Evolutionary conservation across 2,888 invertebrate species (phyloP), one percentile per base, ranked within the genome.

Genomic region (Cryptocephalus moraei): DNA sequence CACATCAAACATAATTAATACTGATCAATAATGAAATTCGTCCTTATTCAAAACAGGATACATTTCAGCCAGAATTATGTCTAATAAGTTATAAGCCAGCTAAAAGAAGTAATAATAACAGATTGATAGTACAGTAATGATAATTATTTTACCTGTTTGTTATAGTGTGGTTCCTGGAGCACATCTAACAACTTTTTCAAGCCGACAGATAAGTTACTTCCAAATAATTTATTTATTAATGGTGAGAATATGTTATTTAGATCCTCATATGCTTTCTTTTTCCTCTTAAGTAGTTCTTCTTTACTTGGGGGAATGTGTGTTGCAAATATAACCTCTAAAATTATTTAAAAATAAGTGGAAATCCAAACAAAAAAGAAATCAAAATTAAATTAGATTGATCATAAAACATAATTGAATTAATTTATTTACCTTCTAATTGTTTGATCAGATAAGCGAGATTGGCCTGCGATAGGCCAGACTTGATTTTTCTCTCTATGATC

Each of bases 61-160:
- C 50, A 90, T 70, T 70, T 89, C 87, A 43, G 77, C 70, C 32
- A 89, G 62, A 46, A 89, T 73, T 45, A 84, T 75, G 67, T 93
- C 93, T 56, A 92, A 68, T 45, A 91, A 72, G 57, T 83, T 80
- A 69, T 91, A 91, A 51, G 82, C 80, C 56, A 91, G 70, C 81
- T 70, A 51, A 53, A 64, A 64, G 33, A 52, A 75, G 51, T 44
- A 44, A 46, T 12, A 36, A 11, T 36, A 2, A 36, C 36, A 36
- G n/a, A 9, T 34, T 34, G n/a, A 34, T 6, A n/a, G 36, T n/a
- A 36, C 6, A 4, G 4, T 36, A 4, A 11, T 4, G 3, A 12
- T 36, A 9, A n/a, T 36, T n/a, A 34, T 22, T 43, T n/a, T 51
- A 66, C 67, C 58, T 80, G 79, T 67, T 82, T 82, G 56, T 82